Conservation (phyloP, 35 echinoderm and acorn worm species). For the Strongylocentrotus purpuratus region DNA sequence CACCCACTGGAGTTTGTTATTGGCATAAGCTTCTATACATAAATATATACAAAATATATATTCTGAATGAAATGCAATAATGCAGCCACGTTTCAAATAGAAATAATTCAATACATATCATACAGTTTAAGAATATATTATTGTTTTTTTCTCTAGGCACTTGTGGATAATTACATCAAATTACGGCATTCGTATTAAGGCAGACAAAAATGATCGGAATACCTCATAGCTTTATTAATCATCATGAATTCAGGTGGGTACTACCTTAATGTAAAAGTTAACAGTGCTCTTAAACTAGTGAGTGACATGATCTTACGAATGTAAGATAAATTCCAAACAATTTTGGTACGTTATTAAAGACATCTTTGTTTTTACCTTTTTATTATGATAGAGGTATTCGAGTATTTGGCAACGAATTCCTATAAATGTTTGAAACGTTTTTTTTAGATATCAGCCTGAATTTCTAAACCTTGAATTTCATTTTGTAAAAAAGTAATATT, state of each 20-base stretch:
- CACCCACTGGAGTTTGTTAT: background rate
- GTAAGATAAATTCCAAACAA: no score
- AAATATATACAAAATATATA: background rate
- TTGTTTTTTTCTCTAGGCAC: background rate
- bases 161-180: background rate
- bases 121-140: background rate
- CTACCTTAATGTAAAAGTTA: background rate
- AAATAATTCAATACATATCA: slow-evolving; percentile 14
- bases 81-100: background rate
- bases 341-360: no score
- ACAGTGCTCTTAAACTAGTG: background rate
- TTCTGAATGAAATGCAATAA: background rate
- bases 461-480: background rate
- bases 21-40: background rate
- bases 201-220: background rate
- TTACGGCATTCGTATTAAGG: background rate
- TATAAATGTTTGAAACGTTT: background rate
- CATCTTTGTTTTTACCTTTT: background rate
- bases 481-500: background rate
- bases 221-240: background rate
- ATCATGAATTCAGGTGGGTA: background rate
- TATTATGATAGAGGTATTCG: background rate
- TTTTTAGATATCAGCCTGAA: background rate
- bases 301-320: background rate
- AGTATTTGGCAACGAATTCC: background rate